phyloP scores from a whole-genome alignment of 2,888 invertebrate genomes.

The Synergus umbraculus region DNA sequence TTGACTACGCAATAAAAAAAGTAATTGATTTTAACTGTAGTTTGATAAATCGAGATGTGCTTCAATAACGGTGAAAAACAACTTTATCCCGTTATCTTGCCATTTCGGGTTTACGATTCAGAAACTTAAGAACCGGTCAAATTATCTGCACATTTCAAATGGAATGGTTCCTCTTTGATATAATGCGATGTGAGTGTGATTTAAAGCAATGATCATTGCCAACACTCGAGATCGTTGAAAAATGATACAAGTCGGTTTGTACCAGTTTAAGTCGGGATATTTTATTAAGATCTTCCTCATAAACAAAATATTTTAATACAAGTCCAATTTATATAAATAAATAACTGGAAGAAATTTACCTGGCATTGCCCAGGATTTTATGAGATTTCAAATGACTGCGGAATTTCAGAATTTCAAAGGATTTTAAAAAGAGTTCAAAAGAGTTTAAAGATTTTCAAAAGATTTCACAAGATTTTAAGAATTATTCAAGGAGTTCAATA shows the following conservation, averaged over 20 bases:
- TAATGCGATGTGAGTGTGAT: background rate
- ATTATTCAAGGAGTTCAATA: no score
- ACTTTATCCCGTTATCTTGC: conserved; percentile 26
- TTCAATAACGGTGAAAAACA: conserved; percentile 35
- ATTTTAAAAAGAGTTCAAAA: no score
- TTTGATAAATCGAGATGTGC: background rate
- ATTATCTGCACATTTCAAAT: conserved; percentile 17
- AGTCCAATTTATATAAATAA: no score
- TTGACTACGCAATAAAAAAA: background rate
- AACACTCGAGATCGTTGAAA: background rate
- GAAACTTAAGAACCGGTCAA: conserved; percentile 20
- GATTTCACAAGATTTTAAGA: no score
- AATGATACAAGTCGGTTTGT: conserved; percentile 2
- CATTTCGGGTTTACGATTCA: conserved; percentile 3
- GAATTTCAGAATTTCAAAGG: no score
- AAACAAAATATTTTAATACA: no score
- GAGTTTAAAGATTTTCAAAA: no score
- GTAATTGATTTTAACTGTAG: background rate
- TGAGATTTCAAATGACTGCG: no score
- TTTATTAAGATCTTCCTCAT: background rate
- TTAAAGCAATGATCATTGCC: background rate
- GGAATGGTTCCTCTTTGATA: conserved; percentile 6
- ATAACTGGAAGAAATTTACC: no score
- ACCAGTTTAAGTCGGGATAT: conserved; percentile 2
- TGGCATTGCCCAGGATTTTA: no score